Base-by-base conservation (phyloP, 2,888 invertebrate species). In the Teleogryllus oceanicus region DNA sequence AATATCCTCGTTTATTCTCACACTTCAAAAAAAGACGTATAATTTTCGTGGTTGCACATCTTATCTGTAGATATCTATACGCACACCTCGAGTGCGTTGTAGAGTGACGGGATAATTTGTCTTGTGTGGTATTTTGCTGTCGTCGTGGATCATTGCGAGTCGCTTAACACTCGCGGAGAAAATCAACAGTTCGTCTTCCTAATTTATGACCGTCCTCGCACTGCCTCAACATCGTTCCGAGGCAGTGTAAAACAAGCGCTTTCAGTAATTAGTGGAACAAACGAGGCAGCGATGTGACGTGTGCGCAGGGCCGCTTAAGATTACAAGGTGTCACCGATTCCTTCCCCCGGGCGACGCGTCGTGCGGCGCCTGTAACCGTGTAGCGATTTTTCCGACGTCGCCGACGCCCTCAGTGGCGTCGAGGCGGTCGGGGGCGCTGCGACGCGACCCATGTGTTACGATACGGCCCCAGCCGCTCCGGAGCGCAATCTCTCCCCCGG, bases 381-480 rank as follows among this genome's bases (percentile, higher is more conserved):
- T 62, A 62, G 62, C 62, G 62, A 62, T 62, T 62, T 62, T 62
- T 62, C 62, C 62, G 1, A 3, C n/a, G 62, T 62, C n/a, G 4
- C 62, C 16, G 4, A n/a, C 62, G 4, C 62, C 62, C 62, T 62
- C 62, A 0, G 62, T 4, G 62, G 62, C 62, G 62, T 11, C 13
- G 62, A 11, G 62, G 62, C 37, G 1, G 37, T 37, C 37, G 62
- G 62, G n/a, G 62, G 62, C 62, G 62, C 62, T 37, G 37, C 62
- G 62, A 62, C 62, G 16, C 62, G 62, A 62, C 62, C n/a, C 62
- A 62, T 62, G 62, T 62, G 62, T 62, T 62, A 62, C 62, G 62
- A 62, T n/a, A n/a, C 62, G 62, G 16, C 62, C 62, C n/a, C 62
- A 13, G 16, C n/a, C 62, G 16, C 62, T 18, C 62, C 62, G 62